phyloP scores from a whole-genome alignment of 2,888 invertebrate genomes.

The Aphidius colemani region DNA sequence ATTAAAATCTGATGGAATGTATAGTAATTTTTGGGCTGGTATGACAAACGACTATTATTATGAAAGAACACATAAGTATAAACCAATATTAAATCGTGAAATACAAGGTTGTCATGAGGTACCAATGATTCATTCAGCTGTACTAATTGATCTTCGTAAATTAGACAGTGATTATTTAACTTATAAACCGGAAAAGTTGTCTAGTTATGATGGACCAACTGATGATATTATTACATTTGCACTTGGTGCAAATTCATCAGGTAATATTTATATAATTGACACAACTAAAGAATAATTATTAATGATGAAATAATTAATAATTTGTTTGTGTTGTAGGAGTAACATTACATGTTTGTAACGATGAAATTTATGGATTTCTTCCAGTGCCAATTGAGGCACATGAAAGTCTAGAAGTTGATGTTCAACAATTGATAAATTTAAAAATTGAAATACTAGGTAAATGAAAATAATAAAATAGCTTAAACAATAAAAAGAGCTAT shows the following conservation, averaged over 20 bases:
- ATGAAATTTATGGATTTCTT: conserved; percentile 79
- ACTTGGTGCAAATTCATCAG: conserved; percentile 73
- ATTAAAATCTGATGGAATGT: conserved; percentile 82
- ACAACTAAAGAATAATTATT: not conserved
- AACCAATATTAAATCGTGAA: conserved; percentile 74
- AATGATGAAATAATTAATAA: conserved; percentile 15
- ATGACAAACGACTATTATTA: conserved; percentile 88
- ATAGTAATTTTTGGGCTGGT: conserved; percentile 96
- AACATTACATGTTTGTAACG: conserved; percentile 79
- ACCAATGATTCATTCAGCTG: conserved; percentile 90
- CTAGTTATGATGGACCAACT: conserved; percentile 73
- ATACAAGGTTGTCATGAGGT: conserved; percentile 79
- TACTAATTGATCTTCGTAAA: conserved; percentile 76
- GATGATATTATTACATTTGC: conserved; percentile 96
- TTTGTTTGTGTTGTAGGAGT: conserved; percentile 61
- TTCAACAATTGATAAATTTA: conserved; percentile 74
- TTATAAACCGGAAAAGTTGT: conserved; percentile 70
- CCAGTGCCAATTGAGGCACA: conserved; percentile 78
- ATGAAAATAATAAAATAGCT: too few species aligned
- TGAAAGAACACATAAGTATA: conserved; percentile 81
- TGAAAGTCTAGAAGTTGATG: conserved; percentile 69
- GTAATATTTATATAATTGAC: conserved; percentile 51
- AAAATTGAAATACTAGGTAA: conserved; percentile 72
- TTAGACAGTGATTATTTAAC: conserved; percentile 69
- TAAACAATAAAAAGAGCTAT: too few species aligned